Evolutionary conservation across 2,888 invertebrate genomes (phyloP).

Genomic region (Apotomis betuletana): DNA sequence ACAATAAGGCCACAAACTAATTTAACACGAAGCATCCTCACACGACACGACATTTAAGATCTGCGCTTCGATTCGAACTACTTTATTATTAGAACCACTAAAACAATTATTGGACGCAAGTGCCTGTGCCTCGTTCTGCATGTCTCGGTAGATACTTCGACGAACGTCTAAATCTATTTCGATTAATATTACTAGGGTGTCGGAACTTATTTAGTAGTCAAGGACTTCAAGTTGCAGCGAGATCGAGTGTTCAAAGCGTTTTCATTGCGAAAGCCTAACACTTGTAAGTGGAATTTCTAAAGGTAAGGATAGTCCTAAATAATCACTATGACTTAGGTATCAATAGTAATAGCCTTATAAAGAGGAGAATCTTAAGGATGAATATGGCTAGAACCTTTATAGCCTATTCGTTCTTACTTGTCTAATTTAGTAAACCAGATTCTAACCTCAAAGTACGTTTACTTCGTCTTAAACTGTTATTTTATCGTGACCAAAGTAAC

Average conservation of each 20-base stretch:
- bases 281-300: constrained; percentile 64
- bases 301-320: constrained; percentile 60
- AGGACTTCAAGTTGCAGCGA: constrained; percentile 68
- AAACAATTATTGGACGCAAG: constrained; percentile 69
- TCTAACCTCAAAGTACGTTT: too few relatives aligned
- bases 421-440: too few relatives aligned
- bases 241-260: constrained; percentile 74
- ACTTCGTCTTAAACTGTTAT: too few relatives aligned
- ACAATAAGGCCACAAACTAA: constrained; percentile 82
- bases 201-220: constrained; percentile 59
- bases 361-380: constrained; percentile 67
- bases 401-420: too few relatives aligned
- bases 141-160: constrained; percentile 44
- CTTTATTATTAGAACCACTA: constrained; percentile 55
- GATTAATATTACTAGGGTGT: constrained; percentile 60
- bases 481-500: too few relatives aligned
- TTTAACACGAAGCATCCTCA: constrained; percentile 72
- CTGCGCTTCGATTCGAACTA: constrained; percentile 64
- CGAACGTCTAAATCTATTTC: constrained; percentile 42
- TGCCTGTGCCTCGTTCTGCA: constrained; percentile 59
- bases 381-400: constrained; percentile 49
- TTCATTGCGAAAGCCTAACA: constrained; percentile 64
- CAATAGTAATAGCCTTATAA: constrained; percentile 66
- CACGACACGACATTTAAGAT: constrained; percentile 62
- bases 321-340: constrained; percentile 78